These are phyloP conservation scores for Shinisaurus crocodilurus DNA, from an alignment of 2,113 vertebrate species.

Conservation along the genomic window DNA sequence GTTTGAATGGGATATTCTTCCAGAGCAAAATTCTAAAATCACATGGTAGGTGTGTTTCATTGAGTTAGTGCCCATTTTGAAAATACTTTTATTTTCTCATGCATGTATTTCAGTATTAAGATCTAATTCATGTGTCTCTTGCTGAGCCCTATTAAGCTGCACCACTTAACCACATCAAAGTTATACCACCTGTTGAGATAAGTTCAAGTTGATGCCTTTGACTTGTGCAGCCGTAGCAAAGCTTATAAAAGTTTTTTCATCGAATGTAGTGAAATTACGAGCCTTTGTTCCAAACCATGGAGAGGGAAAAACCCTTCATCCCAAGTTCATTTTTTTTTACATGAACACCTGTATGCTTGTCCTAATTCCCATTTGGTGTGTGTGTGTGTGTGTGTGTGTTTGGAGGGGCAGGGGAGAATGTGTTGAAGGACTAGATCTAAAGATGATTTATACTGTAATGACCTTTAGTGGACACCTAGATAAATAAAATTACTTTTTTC, in stretches of 20 bases:
- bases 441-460: neutral
- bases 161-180: neutral
- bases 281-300: neutral
- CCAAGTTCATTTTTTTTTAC: conserved; percentile 31
- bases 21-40: neutral
- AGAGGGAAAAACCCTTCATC: neutral
- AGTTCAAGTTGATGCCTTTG: conserved; percentile 6
- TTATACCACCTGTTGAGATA: neutral
- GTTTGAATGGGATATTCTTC: neutral
- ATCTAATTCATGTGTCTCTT: conserved; percentile 7
- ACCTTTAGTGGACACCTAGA: neutral
- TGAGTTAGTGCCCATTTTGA: neutral
- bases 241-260: neutral
- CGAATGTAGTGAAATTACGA: neutral
- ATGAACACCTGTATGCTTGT: conserved; percentile 14
- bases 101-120: neutral
- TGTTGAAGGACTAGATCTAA: neutral
- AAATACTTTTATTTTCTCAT: neutral
- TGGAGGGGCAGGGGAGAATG: neutral
- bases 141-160: neutral
- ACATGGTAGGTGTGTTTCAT: neutral
- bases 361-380: neutral
- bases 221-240: neutral
- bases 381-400: neutral
- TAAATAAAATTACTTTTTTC: neutral